A percentile compares a stretch with the other conserved stretches of the same genome.
phyloP scores from a whole-genome alignment of 2,888 invertebrate species.

The Teleogryllus oceanicus region DNA sequence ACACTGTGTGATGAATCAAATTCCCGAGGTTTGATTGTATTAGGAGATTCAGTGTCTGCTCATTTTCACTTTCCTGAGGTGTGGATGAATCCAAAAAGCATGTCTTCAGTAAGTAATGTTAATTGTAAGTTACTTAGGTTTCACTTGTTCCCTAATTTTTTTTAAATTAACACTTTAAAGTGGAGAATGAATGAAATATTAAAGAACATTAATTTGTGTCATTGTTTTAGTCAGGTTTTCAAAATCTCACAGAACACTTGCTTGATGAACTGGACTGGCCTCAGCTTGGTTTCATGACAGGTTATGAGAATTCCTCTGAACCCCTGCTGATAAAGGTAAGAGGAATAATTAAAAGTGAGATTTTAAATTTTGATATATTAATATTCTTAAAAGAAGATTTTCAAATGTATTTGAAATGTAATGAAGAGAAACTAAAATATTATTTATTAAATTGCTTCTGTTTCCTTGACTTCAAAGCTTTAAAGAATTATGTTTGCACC shows the following conservation, averaged over 20 bases:
- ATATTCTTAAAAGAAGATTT: too few relatives aligned
- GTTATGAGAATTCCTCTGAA: conserved; percentile 43
- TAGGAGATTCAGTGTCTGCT: conserved; percentile 51
- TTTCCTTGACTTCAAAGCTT: too few relatives aligned
- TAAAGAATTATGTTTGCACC: too few relatives aligned
- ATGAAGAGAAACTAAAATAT: too few relatives aligned
- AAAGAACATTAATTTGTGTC: neutral
- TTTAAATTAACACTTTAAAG: too few relatives aligned
- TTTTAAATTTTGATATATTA: neutral
- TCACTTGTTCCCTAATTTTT: neutral
- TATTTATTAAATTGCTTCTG: too few relatives aligned
- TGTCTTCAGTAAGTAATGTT: conserved; percentile 42
- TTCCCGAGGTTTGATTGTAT: conserved; percentile 42
- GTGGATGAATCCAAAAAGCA: conserved; percentile 47
- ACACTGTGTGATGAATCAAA: conserved; percentile 40
- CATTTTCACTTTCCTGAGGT: conserved; percentile 52
- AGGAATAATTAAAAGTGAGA: neutral
- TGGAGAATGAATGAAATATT: too few relatives aligned
- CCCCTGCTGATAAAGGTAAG: conserved; percentile 41
- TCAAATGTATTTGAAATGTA: too few relatives aligned
- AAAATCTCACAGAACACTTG: conserved; percentile 46
- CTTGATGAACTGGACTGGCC: conserved; percentile 54
- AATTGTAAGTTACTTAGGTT: neutral
- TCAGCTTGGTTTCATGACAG: conserved; percentile 50
- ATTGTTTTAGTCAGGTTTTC: conserved; percentile 43